Percentiles rank a stretch among this genome's conserved stretches.
These are phyloP conservation scores for Orycteropus afer DNA, from an alignment of 2,113 vertebrate species.

Conservation along the genomic window DNA sequence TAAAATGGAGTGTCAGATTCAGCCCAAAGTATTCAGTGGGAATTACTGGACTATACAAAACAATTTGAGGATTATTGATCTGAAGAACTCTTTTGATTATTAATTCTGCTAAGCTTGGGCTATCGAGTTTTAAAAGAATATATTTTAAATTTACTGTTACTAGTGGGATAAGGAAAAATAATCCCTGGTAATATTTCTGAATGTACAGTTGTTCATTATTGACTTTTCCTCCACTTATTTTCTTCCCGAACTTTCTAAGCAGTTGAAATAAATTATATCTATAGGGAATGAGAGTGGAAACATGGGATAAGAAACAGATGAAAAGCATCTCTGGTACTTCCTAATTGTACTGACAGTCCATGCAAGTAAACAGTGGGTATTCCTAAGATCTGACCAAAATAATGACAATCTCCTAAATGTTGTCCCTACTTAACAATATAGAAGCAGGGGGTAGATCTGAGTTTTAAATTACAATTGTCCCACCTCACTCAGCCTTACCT, in stretches of 20 bases:
- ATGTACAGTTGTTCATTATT: slow-evolving; percentile 78
- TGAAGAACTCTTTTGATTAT: slow-evolving; percentile 66
- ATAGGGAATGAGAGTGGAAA: neutral
- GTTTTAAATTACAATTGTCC: neutral
- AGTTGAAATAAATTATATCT: slow-evolving; percentile 69
- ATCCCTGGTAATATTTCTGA: slow-evolving; percentile 76
- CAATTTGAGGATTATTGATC: slow-evolving; percentile 75
- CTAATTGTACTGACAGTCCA: too few species aligned
- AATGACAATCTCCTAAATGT: neutral
- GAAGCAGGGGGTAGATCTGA: neutral
- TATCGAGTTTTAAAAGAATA: slow-evolving; percentile 69
- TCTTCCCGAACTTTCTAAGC: slow-evolving; percentile 74
- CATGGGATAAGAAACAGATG: rapidly evolving
- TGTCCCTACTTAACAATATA: neutral
- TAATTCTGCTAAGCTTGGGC: slow-evolving; percentile 64
- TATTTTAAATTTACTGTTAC: slow-evolving; percentile 73
- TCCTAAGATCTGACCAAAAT: too few species aligned
- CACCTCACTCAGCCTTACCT: neutral
- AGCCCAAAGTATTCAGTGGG: slow-evolving; percentile 65
- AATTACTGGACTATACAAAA: slow-evolving; percentile 68
- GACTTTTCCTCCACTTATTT: slow-evolving; percentile 69
- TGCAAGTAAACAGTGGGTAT: rapidly evolving
- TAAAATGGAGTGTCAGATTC: slow-evolving; percentile 48
- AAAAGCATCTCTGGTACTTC: rapidly evolving
- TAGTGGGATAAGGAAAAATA: slow-evolving; percentile 72